Percentiles rank a stretch among this genome's conserved stretches.
Conservation (phyloP, 1,140 invertebrate species). For the Steinernema khuongi region DNA sequence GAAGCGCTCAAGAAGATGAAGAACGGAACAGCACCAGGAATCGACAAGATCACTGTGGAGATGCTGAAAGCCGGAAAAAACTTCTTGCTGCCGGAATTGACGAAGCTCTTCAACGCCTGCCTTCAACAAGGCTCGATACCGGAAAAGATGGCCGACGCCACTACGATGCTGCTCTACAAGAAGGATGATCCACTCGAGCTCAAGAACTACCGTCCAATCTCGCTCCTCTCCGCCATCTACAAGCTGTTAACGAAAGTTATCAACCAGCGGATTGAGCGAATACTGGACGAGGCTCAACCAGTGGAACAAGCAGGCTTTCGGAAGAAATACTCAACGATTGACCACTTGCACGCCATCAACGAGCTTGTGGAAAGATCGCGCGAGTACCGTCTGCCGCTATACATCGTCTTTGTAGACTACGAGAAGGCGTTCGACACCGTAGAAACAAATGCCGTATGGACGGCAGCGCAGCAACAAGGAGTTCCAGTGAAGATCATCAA, state of each 20-base stretch:
- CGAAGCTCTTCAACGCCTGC: constrained; percentile 17
- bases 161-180: constrained; percentile 28
- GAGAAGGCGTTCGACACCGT: constrained; percentile 26
- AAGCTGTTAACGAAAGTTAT: constrained; percentile 32
- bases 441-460: neutral
- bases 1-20: constrained; percentile 6
- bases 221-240: constrained; percentile 30
- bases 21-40: neutral
- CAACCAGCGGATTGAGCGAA: constrained; percentile 11
- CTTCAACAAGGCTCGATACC: constrained; percentile 13
- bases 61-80: neutral
- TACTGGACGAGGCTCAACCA: constrained; percentile 22
- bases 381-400: neutral
- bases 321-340: constrained; percentile 30
- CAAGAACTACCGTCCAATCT: constrained; percentile 31
- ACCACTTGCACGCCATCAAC: constrained; percentile 33
- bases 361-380: neutral
- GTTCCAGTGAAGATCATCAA: neutral
- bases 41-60: neutral
- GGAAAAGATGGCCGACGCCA: neutral
- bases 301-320: constrained; percentile 36
- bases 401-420: constrained; percentile 16
- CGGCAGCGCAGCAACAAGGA: neutral
- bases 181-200: constrained; percentile 16
- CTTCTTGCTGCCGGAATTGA: neutral